phyloP scores from a whole-genome alignment of 2,888 invertebrate species.

The Prenolepis imparis region DNA sequence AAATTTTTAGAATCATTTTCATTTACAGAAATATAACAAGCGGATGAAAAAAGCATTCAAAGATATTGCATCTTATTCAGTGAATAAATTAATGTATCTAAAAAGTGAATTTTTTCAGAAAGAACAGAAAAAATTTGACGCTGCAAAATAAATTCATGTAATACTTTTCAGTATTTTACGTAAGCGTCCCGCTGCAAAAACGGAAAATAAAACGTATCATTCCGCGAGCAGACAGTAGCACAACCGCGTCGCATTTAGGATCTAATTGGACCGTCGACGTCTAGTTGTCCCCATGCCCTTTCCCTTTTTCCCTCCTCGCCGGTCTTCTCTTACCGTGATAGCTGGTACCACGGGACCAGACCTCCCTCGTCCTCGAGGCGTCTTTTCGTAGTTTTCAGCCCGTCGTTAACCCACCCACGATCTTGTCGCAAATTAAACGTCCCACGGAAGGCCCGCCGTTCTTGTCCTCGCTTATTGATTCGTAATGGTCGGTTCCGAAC shows the following conservation, averaged over 20 bases:
- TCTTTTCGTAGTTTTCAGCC: constrained; percentile 66
- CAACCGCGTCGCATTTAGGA: constrained; percentile 74
- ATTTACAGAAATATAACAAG: neutral
- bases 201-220: constrained; percentile 61
- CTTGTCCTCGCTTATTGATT: constrained; percentile 76
- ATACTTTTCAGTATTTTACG: neutral
- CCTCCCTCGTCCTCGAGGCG: constrained; percentile 51
- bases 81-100: neutral
- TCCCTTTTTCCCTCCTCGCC: constrained; percentile 28
- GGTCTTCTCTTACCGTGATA: constrained; percentile 77
- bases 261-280: constrained; percentile 84
- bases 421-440: constrained; percentile 82
- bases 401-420: constrained; percentile 69
- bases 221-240: constrained; percentile 47
- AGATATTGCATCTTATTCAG: neutral
- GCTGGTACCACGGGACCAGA: constrained; percentile 79
- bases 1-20: constrained; percentile 12
- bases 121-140: neutral
- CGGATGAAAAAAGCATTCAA: neutral
- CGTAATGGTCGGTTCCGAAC: constrained; percentile 72
- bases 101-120: neutral
- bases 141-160: neutral
- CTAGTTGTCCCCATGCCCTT: constrained; percentile 71
- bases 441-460: constrained; percentile 74
- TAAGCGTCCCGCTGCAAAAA: neutral